Percentiles rank a stretch among this genome's conserved stretches.
These are phyloP conservation scores for Urocitellus parryii DNA, from an alignment of 2,113 vertebrate genomes.

Conservation along the genomic window DNA sequence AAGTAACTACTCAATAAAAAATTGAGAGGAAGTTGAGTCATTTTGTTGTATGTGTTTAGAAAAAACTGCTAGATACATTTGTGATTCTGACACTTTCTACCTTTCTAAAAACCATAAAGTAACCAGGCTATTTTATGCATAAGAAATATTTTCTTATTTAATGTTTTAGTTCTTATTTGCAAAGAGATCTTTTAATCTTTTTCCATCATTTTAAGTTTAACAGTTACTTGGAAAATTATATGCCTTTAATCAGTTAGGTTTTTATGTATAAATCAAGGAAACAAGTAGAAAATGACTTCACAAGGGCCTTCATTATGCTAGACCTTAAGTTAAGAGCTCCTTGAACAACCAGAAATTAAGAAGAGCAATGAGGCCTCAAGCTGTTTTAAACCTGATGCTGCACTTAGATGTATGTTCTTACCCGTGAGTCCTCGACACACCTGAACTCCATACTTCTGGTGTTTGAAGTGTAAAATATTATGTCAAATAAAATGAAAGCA, in stretches of 20 bases:
- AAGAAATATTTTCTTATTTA: background rate
- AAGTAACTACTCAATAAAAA: conserved; percentile 14
- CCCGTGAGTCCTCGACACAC: too few relatives aligned
- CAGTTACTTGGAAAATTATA: background rate
- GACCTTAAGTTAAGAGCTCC: too few relatives aligned
- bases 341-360: too few relatives aligned
- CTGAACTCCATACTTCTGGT: too few relatives aligned
- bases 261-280: background rate
- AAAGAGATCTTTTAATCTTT: background rate
- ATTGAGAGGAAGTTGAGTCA: background rate
- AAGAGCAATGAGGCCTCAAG: too few relatives aligned
- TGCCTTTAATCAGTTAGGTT: background rate
- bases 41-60: background rate
- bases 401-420: too few relatives aligned
- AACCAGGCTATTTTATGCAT: background rate
- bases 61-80: background rate
- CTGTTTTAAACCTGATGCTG: too few relatives aligned
- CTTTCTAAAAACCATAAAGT: background rate
- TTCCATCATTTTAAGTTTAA: background rate
- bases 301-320: too few relatives aligned
- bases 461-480: too few relatives aligned
- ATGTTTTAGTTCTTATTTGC: background rate
- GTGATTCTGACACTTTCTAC: background rate
- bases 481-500: too few relatives aligned
- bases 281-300: too few relatives aligned